Conservation (phyloP, 2,888 invertebrate genomes). For the Trichacis sp. region DNA sequence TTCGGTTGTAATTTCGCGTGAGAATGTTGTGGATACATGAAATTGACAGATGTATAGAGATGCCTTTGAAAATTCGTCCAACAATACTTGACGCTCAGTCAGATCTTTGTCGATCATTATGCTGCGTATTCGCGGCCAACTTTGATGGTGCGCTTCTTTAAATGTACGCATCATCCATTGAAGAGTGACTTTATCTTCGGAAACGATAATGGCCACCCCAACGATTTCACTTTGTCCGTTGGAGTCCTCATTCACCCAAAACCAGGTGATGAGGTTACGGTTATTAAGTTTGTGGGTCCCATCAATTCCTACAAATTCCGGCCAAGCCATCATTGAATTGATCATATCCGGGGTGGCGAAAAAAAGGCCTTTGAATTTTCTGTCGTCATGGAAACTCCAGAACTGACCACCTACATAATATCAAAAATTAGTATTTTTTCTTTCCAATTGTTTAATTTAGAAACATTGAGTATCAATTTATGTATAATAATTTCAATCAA, state of each 20-base stretch:
- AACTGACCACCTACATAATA: constrained; percentile 1
- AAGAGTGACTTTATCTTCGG: constrained; percentile 17
- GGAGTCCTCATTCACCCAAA: constrained; percentile 26
- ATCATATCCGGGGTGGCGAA: constrained; percentile 36
- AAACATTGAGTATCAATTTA: no score
- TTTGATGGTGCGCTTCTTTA: constrained; percentile 15
- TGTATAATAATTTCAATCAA: no score
- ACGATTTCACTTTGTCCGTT: constrained; percentile 24
- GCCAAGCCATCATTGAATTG: constrained; percentile 22
- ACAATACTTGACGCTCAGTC: constrained; percentile 21
- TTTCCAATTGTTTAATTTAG: no score
- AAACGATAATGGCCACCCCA: constrained; percentile 23
- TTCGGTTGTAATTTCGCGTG: constrained; percentile 11
- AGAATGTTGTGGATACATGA: constrained; percentile 22
- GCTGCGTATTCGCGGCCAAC: constrained; percentile 17
- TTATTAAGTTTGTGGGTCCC: constrained; percentile 37
- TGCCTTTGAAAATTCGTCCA: constrained; percentile 22
- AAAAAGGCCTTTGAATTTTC: constrained; percentile 28
- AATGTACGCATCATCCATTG: constrained; percentile 31
- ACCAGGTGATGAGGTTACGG: constrained; percentile 20
- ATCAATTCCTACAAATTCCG: constrained; percentile 28
- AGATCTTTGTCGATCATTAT: constrained; percentile 40
- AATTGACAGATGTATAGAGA: constrained; percentile 24
- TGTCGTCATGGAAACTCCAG: constrained; percentile 5
- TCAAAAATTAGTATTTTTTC: no score